These are phyloP conservation scores for Argyrosomus regius DNA, from an alignment of 2,797 vertebrate species.

Conservation along the genomic window DNA sequence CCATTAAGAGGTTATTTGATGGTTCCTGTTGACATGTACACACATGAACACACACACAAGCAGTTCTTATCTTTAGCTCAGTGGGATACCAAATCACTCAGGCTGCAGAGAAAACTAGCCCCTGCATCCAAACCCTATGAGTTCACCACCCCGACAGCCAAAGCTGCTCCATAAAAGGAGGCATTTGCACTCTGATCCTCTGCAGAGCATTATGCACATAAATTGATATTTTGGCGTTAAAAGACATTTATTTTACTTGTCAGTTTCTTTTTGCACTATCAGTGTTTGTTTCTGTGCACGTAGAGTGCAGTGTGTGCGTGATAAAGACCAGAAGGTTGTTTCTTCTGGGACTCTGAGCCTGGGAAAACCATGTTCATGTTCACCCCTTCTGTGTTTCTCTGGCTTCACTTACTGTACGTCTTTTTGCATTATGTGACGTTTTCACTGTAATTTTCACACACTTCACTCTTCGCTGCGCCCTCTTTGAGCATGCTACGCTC, in stretches of 20 bases:
- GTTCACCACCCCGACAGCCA: slow-evolving; percentile 1
- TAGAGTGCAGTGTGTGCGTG: slow-evolving; percentile 18
- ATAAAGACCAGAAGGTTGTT: slow-evolving; percentile 52
- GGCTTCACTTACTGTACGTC: slow-evolving; percentile 53
- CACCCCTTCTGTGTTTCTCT: slow-evolving; percentile 39
- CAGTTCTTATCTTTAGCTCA: slow-evolving; percentile 42
- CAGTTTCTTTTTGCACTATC: background rate
- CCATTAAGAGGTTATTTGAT: slow-evolving; percentile 33
- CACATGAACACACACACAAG: slow-evolving; percentile 27
- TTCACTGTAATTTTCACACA: slow-evolving; percentile 43
- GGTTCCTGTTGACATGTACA: slow-evolving; percentile 44
- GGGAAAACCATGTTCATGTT: slow-evolving; percentile 62
- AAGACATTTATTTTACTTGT: slow-evolving; percentile 19
- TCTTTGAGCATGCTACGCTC: slow-evolving; percentile 36
- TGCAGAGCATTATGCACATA: slow-evolving; percentile 29
- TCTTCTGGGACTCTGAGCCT: slow-evolving; percentile 42
- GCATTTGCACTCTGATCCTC: slow-evolving; percentile 5
- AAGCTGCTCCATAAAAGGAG: slow-evolving; percentile 35
- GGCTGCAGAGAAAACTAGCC: slow-evolving; percentile 18
- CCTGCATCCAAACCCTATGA: slow-evolving; percentile 12
- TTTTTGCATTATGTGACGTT: slow-evolving; percentile 52
- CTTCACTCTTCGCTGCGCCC: slow-evolving; percentile 28
- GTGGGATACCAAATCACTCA: slow-evolving; percentile 21
- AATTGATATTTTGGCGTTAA: slow-evolving; percentile 15
- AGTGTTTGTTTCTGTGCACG: slow-evolving; percentile 20